A percentile compares a stretch with the other conserved stretches of the same genome.
phyloP scores from a whole-genome alignment of 2,797 vertebrate species.

The Graptemys geographica region DNA sequence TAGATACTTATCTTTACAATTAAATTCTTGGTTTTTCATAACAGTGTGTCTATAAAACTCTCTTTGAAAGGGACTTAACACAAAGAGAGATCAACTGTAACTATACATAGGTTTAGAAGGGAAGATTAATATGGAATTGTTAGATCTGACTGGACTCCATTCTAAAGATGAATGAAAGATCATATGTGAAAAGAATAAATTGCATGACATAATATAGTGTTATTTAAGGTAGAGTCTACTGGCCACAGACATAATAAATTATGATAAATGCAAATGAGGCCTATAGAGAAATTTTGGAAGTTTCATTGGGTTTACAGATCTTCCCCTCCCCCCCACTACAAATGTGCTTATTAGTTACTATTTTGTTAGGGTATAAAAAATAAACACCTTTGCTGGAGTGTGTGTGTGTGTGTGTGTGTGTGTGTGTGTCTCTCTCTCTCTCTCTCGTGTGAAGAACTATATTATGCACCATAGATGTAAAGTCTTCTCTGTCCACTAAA shows the following conservation, averaged over 20 bases:
- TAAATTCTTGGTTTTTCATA: background rate
- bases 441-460: no score
- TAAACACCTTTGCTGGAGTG: no score
- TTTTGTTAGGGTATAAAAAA: background rate
- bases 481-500: no score
- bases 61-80: background rate
- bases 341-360: background rate
- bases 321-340: no score
- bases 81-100: background rate
- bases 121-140: background rate
- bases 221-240: background rate
- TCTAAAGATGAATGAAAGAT: background rate
- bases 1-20: background rate
- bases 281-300: no score
- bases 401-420: no score
- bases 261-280: background rate
- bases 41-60: background rate
- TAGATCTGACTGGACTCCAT: background rate
- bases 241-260: background rate
- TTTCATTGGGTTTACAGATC: no score
- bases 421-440: no score
- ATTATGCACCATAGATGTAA: no score
- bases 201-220: background rate
- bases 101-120: background rate
- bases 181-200: background rate